Conservation (phyloP, 2,888 invertebrate species). For the Cephus rjabovi region DNA sequence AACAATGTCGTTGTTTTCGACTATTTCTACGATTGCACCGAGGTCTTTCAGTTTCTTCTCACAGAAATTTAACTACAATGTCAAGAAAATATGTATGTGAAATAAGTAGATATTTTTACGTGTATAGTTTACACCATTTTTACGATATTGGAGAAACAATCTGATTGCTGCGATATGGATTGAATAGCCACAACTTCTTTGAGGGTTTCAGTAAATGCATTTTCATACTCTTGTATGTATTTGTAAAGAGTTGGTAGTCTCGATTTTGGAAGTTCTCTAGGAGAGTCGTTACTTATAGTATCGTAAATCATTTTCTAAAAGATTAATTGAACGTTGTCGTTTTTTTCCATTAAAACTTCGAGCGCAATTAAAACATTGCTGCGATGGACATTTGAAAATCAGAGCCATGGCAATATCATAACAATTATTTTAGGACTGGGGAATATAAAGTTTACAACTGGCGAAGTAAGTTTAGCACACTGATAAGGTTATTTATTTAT, state of each 20-base stretch:
- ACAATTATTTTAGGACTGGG: not conserved
- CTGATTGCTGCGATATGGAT: slow-evolving; percentile 28
- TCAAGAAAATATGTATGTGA: not conserved
- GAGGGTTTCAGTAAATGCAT: slow-evolving; percentile 26
- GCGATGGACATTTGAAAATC: not conserved
- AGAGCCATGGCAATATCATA: not conserved
- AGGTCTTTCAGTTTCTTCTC: slow-evolving; percentile 33
- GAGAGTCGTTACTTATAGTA: slow-evolving; percentile 5
- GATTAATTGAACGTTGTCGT: not conserved
- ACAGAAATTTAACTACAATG: slow-evolving; percentile 34
- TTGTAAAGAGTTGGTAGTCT: slow-evolving; percentile 35
- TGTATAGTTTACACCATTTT: slow-evolving; percentile 33
- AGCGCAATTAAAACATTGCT: not conserved
- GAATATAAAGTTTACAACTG: not conserved
- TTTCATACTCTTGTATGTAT: slow-evolving; percentile 30
- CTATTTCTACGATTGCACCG: slow-evolving; percentile 32
- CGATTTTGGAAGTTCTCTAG: slow-evolving; percentile 29
- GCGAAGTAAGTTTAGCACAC: not conserved
- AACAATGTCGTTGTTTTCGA: slow-evolving; percentile 27
- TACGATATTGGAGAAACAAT: slow-evolving; percentile 31
- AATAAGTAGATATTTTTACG: not conserved
- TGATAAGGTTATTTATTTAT: not conserved
- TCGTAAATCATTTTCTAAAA: not conserved
- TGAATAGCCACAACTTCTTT: slow-evolving; percentile 40
- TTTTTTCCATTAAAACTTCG: not conserved